phyloP scores from a whole-genome alignment of 1,140 invertebrate genomes.

The Stenopsyche tienmushanensis region DNA sequence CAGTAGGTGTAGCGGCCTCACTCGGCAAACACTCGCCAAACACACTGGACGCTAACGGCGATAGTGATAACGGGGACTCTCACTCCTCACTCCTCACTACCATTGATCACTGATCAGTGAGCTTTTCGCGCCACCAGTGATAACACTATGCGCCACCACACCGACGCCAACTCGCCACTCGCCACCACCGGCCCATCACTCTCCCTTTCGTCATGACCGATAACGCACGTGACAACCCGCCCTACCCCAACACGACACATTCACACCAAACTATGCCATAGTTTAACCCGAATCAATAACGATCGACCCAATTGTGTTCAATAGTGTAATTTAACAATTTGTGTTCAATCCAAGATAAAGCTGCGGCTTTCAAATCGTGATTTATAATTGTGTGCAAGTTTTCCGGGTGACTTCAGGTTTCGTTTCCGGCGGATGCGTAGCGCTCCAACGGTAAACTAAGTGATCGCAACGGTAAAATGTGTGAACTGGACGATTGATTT shows the following conservation, averaged over 20 bases:
- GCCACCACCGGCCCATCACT: not conserved
- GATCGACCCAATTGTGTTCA: no score
- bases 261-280: not conserved
- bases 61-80: conserved; percentile 34
- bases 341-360: not conserved
- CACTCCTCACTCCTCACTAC: conserved; percentile 13
- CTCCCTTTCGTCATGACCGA: not conserved
- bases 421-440: conserved; percentile 29
- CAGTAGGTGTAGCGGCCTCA: conserved; percentile 40
- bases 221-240: not conserved
- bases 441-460: conserved; percentile 5
- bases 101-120: not conserved
- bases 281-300: no score
- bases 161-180: not conserved
- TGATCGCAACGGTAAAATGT: conserved; percentile 16
- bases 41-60: conserved; percentile 19
- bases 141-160: not conserved
- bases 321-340: not conserved
- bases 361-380: no score
- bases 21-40: conserved; percentile 31
- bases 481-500: not conserved
- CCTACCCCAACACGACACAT: not conserved
- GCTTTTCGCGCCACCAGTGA: no score
- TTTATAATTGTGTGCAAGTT: conserved; percentile 5
- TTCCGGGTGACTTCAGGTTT: conserved; percentile 22